Percentiles rank a stretch among this genome's conserved stretches.
Evolutionary conservation across 2,113 vertebrate species (phyloP).

Genomic region (Cryptoleucopteryx plumbea): DNA sequence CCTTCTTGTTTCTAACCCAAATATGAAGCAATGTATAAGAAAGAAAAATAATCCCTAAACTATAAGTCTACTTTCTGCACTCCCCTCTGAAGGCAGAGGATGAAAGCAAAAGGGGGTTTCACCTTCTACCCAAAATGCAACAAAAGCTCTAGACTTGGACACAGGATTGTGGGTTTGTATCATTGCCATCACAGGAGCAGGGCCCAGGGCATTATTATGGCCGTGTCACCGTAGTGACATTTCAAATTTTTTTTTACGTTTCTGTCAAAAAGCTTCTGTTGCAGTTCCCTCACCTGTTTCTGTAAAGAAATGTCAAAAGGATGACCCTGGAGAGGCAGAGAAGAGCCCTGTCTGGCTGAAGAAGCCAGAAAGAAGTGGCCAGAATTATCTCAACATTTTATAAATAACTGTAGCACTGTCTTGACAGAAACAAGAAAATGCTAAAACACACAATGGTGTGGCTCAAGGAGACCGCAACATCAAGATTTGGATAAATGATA

Average conservation of each 20-base stretch:
- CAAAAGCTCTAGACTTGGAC: background rate
- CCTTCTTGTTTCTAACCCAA: background rate
- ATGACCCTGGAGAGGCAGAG: background rate
- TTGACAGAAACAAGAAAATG: background rate
- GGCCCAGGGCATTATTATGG: background rate
- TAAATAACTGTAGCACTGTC: too few relatives aligned
- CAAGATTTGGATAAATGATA: background rate
- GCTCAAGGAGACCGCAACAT: background rate
- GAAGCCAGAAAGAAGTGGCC: background rate
- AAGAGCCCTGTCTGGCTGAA: background rate
- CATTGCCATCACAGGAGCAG: background rate
- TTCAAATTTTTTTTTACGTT: background rate
- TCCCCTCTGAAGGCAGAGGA: background rate
- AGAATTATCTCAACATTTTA: background rate
- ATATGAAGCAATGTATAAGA: background rate
- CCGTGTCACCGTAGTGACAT: background rate
- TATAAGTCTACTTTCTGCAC: background rate
- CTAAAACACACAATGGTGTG: background rate
- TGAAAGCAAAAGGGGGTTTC: background rate
- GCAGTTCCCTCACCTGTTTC: background rate
- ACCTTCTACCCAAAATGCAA: background rate
- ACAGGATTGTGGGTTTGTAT: background rate
- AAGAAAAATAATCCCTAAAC: background rate
- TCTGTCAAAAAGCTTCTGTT: background rate
- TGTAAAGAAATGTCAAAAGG: background rate